Conservation (phyloP, 1,140 invertebrate genomes). For the Eupristina koningsbergeri region DNA sequence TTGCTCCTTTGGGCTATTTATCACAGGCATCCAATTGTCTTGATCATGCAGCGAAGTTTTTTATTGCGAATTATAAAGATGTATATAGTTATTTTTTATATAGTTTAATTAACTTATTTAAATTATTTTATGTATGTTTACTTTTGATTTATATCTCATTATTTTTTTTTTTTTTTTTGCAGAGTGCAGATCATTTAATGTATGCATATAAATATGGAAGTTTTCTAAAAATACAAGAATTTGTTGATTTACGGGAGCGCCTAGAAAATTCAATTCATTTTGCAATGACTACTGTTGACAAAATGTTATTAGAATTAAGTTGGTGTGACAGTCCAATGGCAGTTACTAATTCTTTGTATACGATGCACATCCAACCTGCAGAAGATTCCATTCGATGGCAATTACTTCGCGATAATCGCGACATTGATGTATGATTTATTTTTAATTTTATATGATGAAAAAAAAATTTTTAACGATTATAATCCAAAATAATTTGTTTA, state of each 20-base stretch:
- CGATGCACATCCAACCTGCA: slow-evolving; percentile 76
- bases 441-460: too few relatives aligned
- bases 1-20: slow-evolving; percentile 81
- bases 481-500: too few relatives aligned
- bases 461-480: too few relatives aligned
- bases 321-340: slow-evolving; percentile 66
- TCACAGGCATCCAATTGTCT: slow-evolving; percentile 78
- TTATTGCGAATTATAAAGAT: slow-evolving; percentile 89
- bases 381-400: slow-evolving; percentile 74
- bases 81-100: slow-evolving; percentile 71
- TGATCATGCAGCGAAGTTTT: slow-evolving; percentile 86
- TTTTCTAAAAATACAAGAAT: slow-evolving; percentile 92
- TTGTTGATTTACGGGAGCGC: slow-evolving; percentile 87
- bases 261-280: slow-evolving; percentile 89
- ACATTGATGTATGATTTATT: slow-evolving; percentile 68
- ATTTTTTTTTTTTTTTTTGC: slow-evolving; percentile 63
- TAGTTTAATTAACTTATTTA: background rate
- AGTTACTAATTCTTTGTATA: slow-evolving; percentile 62
- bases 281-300: slow-evolving; percentile 83
- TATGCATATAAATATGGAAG: slow-evolving; percentile 95
- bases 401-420: slow-evolving; percentile 76
- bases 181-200: slow-evolving; percentile 93
- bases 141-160: slow-evolving; percentile 40
- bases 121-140: background rate
- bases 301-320: slow-evolving; percentile 84